Percentiles rank a stretch among this genome's conserved stretches.
Evolutionary conservation across 2,797 vertebrate genomes (phyloP).

Genomic region (Cyprinella venusta): DNA sequence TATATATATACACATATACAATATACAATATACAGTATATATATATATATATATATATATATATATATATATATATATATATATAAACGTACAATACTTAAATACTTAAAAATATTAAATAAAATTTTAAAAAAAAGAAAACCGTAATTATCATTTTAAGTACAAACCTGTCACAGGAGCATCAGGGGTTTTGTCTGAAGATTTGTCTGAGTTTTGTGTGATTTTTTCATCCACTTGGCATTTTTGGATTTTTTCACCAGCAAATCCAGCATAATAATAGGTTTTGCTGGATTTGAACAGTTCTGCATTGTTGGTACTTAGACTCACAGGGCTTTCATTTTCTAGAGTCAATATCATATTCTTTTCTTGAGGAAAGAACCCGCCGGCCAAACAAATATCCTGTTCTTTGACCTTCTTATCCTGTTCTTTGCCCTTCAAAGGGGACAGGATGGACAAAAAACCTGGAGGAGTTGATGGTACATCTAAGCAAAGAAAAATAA

Average conservation of each 20-base stretch:
- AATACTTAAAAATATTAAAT: background rate
- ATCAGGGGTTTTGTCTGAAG: fast-evolving
- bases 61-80: too few species aligned
- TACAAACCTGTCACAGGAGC: background rate
- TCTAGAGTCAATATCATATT: background rate
- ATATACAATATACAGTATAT: background rate
- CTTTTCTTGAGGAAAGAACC: constrained; percentile 18
- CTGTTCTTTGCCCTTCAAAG: fast-evolving
- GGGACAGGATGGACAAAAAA: constrained; percentile 54
- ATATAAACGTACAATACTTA: background rate
- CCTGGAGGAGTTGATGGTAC: fast-evolving
- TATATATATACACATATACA: too few species aligned
- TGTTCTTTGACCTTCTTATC: fast-evolving
- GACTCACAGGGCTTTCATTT: fast-evolving
- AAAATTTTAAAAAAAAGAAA: too few species aligned
- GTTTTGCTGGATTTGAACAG: background rate
- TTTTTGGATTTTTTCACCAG: background rate
- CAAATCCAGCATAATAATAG: constrained; percentile 60
- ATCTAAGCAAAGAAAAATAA: constrained; percentile 22
- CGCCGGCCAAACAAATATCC: constrained; percentile 65
- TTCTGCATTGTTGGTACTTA: fast-evolving
- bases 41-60: too few species aligned
- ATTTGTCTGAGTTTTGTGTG: fast-evolving
- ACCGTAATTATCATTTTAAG: background rate
- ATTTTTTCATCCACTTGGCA: background rate